phyloP scores from a whole-genome alignment of 35 echinoderm and acorn worm genomes.

The Acanthaster planci region DNA sequence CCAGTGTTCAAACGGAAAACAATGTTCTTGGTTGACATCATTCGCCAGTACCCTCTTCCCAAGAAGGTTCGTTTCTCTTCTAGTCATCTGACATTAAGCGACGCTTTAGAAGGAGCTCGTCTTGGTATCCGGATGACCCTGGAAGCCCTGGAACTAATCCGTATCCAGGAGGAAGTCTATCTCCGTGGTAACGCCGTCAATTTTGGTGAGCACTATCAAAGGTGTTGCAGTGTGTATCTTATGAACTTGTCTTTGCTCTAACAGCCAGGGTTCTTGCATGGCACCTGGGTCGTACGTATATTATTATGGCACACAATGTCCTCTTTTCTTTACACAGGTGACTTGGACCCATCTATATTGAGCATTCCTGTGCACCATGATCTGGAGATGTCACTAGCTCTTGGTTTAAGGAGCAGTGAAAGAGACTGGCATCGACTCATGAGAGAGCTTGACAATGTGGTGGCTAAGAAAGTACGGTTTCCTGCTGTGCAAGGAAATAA shows the following conservation, averaged over 20 bases:
- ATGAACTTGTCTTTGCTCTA: no score
- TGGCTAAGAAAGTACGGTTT: slow-evolving; percentile 41
- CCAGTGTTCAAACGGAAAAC: slow-evolving; percentile 44
- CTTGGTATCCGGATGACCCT: slow-evolving; percentile 27
- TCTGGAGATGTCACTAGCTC: slow-evolving; percentile 33
- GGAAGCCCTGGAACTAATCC: slow-evolving; percentile 40
- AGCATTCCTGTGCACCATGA: slow-evolving; percentile 46
- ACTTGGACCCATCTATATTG: slow-evolving; percentile 31
- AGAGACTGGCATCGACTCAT: slow-evolving; percentile 9
- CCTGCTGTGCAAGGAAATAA: neutral
- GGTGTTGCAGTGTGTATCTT: neutral
- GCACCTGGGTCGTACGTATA: neutral
- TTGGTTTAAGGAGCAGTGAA: neutral
- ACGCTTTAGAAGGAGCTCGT: neutral
- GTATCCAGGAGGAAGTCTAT: slow-evolving; percentile 46
- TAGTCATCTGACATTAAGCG: neutral
- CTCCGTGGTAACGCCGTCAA: slow-evolving; percentile 63
- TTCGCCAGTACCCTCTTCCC: slow-evolving; percentile 39
- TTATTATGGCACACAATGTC: neutral
- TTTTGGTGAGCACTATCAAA: slow-evolving; percentile 41
- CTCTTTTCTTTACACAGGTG: slow-evolving; percentile 15
- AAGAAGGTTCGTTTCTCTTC: slow-evolving; percentile 34
- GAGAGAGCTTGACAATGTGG: slow-evolving; percentile 36
- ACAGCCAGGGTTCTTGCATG: no score
- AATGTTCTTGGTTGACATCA: slow-evolving; percentile 25